Percentiles rank a stretch among this genome's conserved stretches.
These are phyloP conservation scores for Mobula hypostoma DNA, from an alignment of 2,113 vertebrate genomes.

Conservation along the genomic window DNA sequence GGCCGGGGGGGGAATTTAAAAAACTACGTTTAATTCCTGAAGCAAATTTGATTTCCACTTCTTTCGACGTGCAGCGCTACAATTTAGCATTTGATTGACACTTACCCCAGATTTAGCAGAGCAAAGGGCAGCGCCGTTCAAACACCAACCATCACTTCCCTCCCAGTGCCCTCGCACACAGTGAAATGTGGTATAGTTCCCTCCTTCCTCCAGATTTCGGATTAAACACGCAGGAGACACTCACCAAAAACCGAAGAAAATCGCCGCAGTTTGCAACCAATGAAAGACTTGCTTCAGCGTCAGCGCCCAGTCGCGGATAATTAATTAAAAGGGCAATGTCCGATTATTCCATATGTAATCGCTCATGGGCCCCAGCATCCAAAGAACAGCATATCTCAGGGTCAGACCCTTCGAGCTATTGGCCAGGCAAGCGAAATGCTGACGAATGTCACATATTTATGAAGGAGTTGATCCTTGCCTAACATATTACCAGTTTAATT, in stretches of 20 bases:
- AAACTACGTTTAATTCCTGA: neutral
- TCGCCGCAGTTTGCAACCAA: neutral
- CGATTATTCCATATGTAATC: neutral
- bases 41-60: no score
- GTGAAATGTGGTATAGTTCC: neutral
- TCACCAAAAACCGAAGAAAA: neutral
- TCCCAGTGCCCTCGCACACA: no score
- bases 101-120: neutral
- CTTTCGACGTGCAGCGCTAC: no score
- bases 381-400: no score
- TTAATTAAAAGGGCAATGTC: slow-evolving; percentile 17
- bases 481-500: no score
- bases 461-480: no score
- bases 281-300: neutral
- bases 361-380: neutral
- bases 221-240: neutral
- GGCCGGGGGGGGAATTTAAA: neutral
- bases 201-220: neutral
- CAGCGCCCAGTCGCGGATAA: neutral
- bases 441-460: no score
- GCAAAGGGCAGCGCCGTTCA: neutral
- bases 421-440: no score
- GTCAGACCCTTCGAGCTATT: no score
- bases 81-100: no score
- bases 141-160: neutral